Evolutionary conservation across 2,797 vertebrate genomes (phyloP).

Genomic region (Melopsittacus undulatus): DNA sequence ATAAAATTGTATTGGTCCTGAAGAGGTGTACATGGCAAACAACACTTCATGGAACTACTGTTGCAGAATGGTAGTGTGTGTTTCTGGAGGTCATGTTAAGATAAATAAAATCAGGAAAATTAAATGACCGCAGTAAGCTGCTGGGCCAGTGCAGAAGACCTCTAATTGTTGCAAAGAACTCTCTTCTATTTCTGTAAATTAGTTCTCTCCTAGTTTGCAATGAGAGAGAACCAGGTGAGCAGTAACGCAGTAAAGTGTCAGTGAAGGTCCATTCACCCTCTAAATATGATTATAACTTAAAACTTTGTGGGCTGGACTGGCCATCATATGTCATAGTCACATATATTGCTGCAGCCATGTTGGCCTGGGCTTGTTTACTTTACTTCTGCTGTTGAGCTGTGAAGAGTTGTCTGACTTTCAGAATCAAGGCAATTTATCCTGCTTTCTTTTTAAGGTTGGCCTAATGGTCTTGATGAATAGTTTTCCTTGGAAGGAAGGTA

Average conservation of each 20-base stretch:
- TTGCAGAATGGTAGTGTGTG: no score
- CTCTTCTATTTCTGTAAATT: not conserved
- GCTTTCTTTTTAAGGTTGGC: not conserved
- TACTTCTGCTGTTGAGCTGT: not conserved
- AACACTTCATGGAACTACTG: no score
- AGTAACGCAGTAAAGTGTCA: not conserved
- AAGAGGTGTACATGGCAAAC: no score
- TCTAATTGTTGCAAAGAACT: not conserved
- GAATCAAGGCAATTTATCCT: not conserved
- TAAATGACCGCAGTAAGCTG: not conserved
- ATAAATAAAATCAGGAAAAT: not conserved
- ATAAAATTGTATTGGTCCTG: no score
- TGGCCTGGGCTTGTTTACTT: not conserved
- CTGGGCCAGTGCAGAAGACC: not conserved
- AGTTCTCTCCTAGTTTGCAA: not conserved
- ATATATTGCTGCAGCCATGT: not conserved
- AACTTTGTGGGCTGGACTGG: not conserved
- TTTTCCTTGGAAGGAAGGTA: not conserved
- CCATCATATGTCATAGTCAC: not conserved
- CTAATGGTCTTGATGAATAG: not conserved
- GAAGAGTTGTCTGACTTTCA: not conserved
- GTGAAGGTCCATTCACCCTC: not conserved
- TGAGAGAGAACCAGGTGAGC: not conserved
- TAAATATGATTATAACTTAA: not conserved
- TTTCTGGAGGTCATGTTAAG: no score